phyloP scores from a whole-genome alignment of 1,140 invertebrate genomes.

The Atta cephalotes region DNA sequence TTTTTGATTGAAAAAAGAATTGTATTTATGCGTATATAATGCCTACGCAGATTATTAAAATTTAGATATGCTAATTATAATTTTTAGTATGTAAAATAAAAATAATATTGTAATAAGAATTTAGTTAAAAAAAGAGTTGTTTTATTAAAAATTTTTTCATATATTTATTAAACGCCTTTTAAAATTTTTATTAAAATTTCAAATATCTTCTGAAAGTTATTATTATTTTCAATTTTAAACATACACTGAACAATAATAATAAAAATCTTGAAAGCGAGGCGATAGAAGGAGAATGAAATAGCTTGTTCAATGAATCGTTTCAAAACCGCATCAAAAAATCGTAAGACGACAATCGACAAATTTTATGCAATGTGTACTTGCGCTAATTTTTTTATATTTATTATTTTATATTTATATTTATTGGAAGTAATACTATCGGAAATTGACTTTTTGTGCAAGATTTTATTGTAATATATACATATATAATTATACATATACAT shows the following conservation, averaged over 20 bases:
- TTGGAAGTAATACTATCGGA: not conserved
- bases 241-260: not conserved
- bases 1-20: conserved; percentile 5
- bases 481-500: no score
- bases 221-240: not conserved
- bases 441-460: conserved; percentile 5
- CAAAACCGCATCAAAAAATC: conserved; percentile 7
- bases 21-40: not conserved
- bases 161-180: not conserved
- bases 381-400: conserved; percentile 34
- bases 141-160: not conserved
- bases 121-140: not conserved
- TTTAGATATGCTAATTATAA: not conserved
- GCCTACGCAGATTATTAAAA: not conserved
- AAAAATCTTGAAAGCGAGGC: conserved; percentile 3
- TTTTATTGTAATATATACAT: conserved; percentile 9
- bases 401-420: conserved; percentile 22
- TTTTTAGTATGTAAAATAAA: not conserved
- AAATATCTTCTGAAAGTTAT: not conserved
- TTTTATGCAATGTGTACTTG: conserved; percentile 38
- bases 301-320: conserved; percentile 16
- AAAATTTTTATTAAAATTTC: not conserved
- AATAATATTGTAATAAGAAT: conserved; percentile 1
- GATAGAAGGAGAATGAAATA: conserved; percentile 3
- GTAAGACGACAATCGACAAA: conserved; percentile 49